Conservation (phyloP, 2,888 invertebrate genomes). For the Mimachlamys varia region DNA sequence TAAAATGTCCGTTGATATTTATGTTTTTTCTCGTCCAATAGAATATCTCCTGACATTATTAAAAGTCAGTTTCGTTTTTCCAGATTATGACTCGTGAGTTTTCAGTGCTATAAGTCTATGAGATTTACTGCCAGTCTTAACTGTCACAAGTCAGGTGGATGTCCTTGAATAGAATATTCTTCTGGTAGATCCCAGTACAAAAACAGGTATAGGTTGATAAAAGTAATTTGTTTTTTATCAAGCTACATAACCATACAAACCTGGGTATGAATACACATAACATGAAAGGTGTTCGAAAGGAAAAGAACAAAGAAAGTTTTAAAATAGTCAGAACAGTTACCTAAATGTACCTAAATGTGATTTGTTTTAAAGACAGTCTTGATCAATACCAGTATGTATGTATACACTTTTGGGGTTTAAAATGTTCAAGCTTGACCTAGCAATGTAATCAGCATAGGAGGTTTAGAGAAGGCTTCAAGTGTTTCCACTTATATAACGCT, state of each 20-base stretch:
- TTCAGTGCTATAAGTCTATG: neutral
- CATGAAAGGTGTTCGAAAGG: no score
- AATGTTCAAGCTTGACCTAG: neutral
- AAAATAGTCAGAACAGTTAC: no score
- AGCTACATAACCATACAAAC: no score
- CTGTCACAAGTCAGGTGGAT: neutral
- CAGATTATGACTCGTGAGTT: neutral
- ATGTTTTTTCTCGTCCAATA: neutral
- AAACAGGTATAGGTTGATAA: neutral
- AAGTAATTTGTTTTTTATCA: neutral
- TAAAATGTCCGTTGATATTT: neutral
- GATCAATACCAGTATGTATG: no score
- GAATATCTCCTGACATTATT: neutral
- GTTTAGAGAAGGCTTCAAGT: neutral
- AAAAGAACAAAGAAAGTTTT: no score
- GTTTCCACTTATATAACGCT: neutral
- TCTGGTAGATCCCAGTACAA: neutral
- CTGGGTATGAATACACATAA: no score
- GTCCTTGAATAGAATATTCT: neutral
- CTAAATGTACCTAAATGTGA: no score
- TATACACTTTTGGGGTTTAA: no score
- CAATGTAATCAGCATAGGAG: neutral
- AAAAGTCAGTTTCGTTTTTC: neutral
- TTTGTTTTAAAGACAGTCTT: no score
- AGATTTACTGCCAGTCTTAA: neutral